phyloP scores from a whole-genome alignment of 2,113 vertebrate genomes.

The Hucho hucho region DNA sequence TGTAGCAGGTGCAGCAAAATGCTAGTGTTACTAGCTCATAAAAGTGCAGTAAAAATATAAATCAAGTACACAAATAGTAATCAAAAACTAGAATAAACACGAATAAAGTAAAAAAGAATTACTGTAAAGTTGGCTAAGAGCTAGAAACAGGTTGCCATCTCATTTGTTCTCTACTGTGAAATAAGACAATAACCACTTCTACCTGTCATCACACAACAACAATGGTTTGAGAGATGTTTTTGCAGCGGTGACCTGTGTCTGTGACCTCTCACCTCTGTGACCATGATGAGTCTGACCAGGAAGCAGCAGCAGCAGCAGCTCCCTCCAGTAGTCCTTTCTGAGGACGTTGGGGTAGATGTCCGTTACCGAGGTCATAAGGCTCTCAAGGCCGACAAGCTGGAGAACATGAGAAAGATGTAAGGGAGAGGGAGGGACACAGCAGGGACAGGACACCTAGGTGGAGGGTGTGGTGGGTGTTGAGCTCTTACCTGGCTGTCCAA shows the following conservation, averaged over 20 bases:
- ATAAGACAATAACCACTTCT: too few relatives aligned
- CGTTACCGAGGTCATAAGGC: conserved; percentile 81
- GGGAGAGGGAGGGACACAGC: background rate
- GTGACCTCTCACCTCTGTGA: conserved; percentile 79
- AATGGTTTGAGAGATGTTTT: too few relatives aligned
- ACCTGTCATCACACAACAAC: too few relatives aligned
- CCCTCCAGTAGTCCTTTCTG: conserved; percentile 74
- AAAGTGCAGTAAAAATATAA: too few relatives aligned
- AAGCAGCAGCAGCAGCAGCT: conserved; percentile 79
- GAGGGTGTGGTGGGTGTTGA: background rate
- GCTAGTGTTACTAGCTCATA: too few relatives aligned
- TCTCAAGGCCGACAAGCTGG: conserved; percentile 89
- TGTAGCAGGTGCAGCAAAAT: too few relatives aligned
- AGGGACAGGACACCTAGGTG: background rate
- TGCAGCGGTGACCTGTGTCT: background rate
- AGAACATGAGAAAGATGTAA: conserved; percentile 22
- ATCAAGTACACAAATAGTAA: too few relatives aligned
- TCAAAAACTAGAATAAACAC: too few relatives aligned
- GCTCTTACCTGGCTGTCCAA: conserved; percentile 74
- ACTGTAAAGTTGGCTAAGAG: too few relatives aligned
- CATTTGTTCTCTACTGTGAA: too few relatives aligned
- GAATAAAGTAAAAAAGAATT: too few relatives aligned
- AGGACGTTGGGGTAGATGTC: conserved; percentile 80
- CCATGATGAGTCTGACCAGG: conserved; percentile 77
- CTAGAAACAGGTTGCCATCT: too few relatives aligned